A percentile compares a stretch with the other conserved stretches of the same genome.
phyloP scores from a whole-genome alignment of 2,113 vertebrate genomes.

The Columbina picui region DNA sequence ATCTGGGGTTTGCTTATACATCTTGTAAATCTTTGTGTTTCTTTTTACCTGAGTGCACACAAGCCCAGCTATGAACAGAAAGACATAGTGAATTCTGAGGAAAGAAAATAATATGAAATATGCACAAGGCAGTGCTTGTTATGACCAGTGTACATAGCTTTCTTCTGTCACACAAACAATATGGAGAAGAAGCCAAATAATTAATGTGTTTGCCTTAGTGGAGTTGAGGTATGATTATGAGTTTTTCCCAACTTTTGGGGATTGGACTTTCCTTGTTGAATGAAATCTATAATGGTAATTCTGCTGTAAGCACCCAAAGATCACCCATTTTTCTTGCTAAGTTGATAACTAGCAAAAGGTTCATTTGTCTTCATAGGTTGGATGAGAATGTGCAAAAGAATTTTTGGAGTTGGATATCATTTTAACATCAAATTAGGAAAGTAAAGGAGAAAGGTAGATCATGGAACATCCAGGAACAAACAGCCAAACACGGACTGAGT shows the following conservation, averaged over 20 bases:
- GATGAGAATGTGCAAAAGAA: neutral
- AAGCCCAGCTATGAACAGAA: neutral
- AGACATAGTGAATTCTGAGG: neutral
- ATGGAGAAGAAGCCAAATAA: neutral
- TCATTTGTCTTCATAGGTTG: neutral
- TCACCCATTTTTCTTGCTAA: neutral
- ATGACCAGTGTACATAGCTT: neutral
- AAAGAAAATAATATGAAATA: neutral
- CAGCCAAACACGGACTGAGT: neutral
- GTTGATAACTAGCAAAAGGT: neutral
- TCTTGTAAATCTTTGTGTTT: neutral
- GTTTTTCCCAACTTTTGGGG: neutral
- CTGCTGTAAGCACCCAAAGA: neutral
- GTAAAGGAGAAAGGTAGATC: neutral
- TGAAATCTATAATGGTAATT: neutral
- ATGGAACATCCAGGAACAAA: neutral
- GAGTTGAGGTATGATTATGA: neutral
- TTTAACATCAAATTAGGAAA: neutral
- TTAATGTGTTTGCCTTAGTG: neutral
- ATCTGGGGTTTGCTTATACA: neutral
- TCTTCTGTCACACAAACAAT: neutral
- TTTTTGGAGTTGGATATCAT: neutral
- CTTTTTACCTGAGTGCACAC: neutral
- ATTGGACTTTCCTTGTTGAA: neutral
- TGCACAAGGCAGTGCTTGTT: accelerated